A percentile compares a stretch with the other conserved stretches of the same genome.
These are phyloP conservation scores for Cephalotes varians DNA, from an alignment of 2,888 invertebrate genomes.

Conservation along the genomic window DNA sequence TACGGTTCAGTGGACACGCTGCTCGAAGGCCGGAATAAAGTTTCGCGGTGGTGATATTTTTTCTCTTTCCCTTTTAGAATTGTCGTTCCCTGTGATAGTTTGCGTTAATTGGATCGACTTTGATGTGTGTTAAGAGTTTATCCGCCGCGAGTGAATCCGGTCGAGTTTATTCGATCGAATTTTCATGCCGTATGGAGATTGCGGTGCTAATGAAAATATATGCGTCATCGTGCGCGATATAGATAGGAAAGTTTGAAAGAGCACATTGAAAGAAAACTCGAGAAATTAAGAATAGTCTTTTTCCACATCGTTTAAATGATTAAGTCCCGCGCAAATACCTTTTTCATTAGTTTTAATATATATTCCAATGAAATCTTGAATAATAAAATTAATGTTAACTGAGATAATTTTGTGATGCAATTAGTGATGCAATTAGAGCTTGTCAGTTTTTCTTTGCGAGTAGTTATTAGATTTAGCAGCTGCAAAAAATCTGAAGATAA, in stretches of 20 bases:
- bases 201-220: conserved; percentile 34
- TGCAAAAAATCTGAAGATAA: not conserved
- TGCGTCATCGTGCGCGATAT: not conserved
- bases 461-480: conserved; percentile 33
- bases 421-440: conserved; percentile 11
- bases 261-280: conserved; percentile 1
- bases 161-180: conserved; percentile 43
- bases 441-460: conserved; percentile 4
- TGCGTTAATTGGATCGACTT: conserved; percentile 54
- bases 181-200: conserved; percentile 25
- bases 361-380: conserved; percentile 18
- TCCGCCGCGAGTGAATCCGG: conserved; percentile 33
- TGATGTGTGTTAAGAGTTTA: conserved; percentile 54
- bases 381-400: conserved; percentile 23
- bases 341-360: conserved; percentile 37
- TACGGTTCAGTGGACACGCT: conserved; percentile 45
- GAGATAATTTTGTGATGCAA: conserved; percentile 28
- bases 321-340: conserved; percentile 3
- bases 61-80: conserved; percentile 33
- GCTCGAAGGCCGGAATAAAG: conserved; percentile 49
- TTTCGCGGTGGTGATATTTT: conserved; percentile 49
- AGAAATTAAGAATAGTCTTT: not conserved
- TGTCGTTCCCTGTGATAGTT: conserved; percentile 51
- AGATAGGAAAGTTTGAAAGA: conserved; percentile 22
- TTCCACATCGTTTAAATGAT: conserved; percentile 19